Evolutionary conservation across 1,140 invertebrate species (phyloP), one percentile per base, ranked within the genome.

Genomic region (Sarcophaga bullata): DNA sequence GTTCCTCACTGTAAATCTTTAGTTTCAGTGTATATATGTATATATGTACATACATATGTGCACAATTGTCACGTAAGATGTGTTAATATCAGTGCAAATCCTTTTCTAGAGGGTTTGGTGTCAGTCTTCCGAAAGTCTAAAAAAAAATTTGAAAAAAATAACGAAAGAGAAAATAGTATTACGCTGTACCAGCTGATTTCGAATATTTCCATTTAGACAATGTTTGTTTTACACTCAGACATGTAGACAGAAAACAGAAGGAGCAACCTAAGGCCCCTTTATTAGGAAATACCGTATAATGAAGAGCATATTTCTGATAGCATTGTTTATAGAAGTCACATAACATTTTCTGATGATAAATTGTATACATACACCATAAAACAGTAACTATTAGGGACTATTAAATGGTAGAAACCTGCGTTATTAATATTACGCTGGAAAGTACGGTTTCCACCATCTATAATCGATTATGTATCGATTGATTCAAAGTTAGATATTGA

Each of bases 181-280:
- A 25, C 2, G 19, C 19, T 19, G 62, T 25, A 68, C 62, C 62
- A 68, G 62, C 62, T 68, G 62, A 68, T n/a, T 68, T 68, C 19
- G 62, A 68, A 68, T 68, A 68, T 68, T 25, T 68, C 62, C 62
- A 68, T 68, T 72, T 78, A 78, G 75, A 78, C 75, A 52, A 19
- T 78, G 48, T 78, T 78, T 78, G 75, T 50, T 48, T 50, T 52
- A 52, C 75, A 78, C n/a, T 50, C 75, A 78, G 75, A 78, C 48
- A 78, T 78, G 17, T 25, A 52, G n/a, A 6, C 48, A 19, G 6
- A 8, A 4, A n/a, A 10, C n/a, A 19, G 17, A 17, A 50, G 4
- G n/a, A 15, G 75, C 19, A 5, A 78, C 17, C 48, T 50, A 3
- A 50, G 48, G 48, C n/a, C 25, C 73, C 25, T 37, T 10, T 0